Conservation (phyloP, 2,888 invertebrate species). For the Agriopis marginaria region DNA sequence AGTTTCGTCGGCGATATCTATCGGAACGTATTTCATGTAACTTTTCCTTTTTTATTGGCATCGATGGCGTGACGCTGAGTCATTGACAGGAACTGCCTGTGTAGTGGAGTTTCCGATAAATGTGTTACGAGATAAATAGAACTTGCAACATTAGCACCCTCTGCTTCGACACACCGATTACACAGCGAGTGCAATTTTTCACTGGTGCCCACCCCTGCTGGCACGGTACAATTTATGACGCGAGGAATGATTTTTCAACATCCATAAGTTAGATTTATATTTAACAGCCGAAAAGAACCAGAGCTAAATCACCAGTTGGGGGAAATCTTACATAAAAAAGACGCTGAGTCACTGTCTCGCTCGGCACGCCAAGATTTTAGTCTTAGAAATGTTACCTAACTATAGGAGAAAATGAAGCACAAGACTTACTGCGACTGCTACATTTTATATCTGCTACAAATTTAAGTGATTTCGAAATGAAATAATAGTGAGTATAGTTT, state of each 20-base stretch:
- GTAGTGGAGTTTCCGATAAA: constrained; percentile 66
- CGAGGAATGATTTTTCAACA: constrained; percentile 82
- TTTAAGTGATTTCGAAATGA: neutral
- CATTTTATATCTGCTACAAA: constrained; percentile 4
- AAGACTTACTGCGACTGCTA: constrained; percentile 19
- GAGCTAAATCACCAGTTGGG: constrained; percentile 64
- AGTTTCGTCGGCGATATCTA: constrained; percentile 44
- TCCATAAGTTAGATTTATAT: constrained; percentile 79
- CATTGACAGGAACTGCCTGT: constrained; percentile 54
- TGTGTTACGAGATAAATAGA: constrained; percentile 78
- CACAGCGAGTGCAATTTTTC: constrained; percentile 80
- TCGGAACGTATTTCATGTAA: constrained; percentile 48
- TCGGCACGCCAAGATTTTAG: constrained; percentile 39
- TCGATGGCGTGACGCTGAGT: constrained; percentile 50
- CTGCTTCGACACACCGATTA: constrained; percentile 76
- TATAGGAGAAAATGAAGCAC: constrained; percentile 16
- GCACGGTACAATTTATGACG: constrained; percentile 77
- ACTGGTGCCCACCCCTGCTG: constrained; percentile 75
- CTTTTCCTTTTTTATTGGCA: constrained; percentile 56
- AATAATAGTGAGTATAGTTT: neutral
- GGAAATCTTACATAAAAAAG: constrained; percentile 56
- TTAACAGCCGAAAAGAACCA: constrained; percentile 72
- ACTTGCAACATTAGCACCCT: constrained; percentile 81
- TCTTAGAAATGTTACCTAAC: constrained; percentile 26
- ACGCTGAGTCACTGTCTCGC: constrained; percentile 58